These are phyloP conservation scores for Drosophila seguyi DNA, from an alignment of 1,140 invertebrate species.

Conservation along the genomic window DNA sequence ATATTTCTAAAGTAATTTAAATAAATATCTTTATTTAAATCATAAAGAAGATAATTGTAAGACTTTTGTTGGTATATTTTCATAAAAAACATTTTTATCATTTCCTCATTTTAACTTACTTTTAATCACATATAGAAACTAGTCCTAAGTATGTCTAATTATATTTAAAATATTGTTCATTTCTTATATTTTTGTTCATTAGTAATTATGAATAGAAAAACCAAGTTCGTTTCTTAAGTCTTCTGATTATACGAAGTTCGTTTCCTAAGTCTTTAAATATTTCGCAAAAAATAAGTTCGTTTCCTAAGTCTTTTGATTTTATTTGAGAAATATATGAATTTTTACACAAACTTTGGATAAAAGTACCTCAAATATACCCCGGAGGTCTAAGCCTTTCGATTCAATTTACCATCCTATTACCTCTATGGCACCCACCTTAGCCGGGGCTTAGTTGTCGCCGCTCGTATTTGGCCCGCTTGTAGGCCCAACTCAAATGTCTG, in stretches of 20 bases:
- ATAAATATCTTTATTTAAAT: background rate
- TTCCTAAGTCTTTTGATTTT: background rate
- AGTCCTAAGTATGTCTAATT: too few species aligned
- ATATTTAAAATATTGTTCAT: too few species aligned
- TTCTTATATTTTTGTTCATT: too few species aligned
- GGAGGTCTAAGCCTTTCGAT: background rate
- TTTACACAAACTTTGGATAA: background rate
- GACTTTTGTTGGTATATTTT: background rate
- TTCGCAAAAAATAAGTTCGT: background rate
- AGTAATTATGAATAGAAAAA: too few species aligned
- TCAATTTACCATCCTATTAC: background rate
- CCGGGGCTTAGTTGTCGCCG: slow-evolving; percentile 20
- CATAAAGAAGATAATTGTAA: background rate
- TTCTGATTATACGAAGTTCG: background rate
- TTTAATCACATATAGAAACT: too few species aligned
- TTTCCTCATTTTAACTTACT: too few species aligned
- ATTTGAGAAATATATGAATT: too few species aligned
- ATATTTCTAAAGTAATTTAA: background rate
- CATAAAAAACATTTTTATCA: too few species aligned
- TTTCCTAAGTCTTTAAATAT: slow-evolving; percentile 2
- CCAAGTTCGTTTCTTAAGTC: background rate
- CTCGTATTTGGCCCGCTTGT: slow-evolving; percentile 44
- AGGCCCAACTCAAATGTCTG: slow-evolving; percentile 71
- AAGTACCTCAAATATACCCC: background rate
- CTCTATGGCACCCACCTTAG: slow-evolving; percentile 21